Percentiles rank a stretch among this genome's conserved stretches.
phyloP scores from a whole-genome alignment of 2,888 invertebrate species.

The Cantharis nigra region DNA sequence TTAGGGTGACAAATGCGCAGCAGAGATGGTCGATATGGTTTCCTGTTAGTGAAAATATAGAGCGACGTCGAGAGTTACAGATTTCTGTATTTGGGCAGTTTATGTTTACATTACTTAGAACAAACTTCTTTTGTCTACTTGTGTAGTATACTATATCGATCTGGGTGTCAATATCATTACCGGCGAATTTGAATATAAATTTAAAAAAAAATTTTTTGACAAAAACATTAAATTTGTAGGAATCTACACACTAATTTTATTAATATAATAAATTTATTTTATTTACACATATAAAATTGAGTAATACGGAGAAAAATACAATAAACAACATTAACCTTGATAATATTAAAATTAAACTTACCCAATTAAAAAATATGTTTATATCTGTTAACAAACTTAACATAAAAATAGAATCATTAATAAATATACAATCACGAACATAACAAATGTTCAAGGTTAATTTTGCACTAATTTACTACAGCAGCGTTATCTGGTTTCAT shows the following conservation, averaged over 20 bases:
- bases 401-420: not conserved
- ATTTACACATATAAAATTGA: not conserved
- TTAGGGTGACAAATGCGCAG: too few relatives aligned
- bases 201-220: not conserved
- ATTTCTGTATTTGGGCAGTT: not conserved
- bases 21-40: too few relatives aligned
- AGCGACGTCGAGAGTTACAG: not conserved
- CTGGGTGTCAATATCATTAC: not conserved
- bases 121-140: not conserved
- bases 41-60: too few relatives aligned
- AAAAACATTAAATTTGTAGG: not conserved
- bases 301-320: not conserved
- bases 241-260: not conserved
- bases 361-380: not conserved
- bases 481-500: conserved; percentile 5
- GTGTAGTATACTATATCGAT: not conserved
- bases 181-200: not conserved
- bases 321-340: not conserved
- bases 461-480: conserved; percentile 1
- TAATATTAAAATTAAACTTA: not conserved
- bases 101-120: not conserved
- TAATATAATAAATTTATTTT: not conserved
- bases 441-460: not conserved
- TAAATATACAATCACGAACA: not conserved
- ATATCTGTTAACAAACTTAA: not conserved